These are phyloP conservation scores for Rotaria macrura DNA, from an alignment of 2,888 invertebrate genomes.

Conservation along the genomic window DNA sequence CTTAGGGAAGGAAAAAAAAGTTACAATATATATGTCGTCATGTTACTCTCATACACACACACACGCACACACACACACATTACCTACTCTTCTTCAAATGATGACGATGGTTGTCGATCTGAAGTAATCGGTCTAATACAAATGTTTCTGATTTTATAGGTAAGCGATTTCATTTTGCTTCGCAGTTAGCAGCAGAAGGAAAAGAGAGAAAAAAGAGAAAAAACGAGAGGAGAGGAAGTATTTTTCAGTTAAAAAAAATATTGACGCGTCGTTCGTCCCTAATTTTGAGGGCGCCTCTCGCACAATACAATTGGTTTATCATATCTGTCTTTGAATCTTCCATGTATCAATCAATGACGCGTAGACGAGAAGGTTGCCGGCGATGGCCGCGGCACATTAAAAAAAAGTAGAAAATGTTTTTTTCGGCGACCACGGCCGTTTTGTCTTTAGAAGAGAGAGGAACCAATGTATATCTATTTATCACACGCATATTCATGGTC, in stretches of 20 bases:
- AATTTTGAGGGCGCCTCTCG: not conserved
- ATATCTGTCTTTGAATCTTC: not conserved
- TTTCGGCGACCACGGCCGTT: not conserved
- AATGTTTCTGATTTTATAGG: not conserved
- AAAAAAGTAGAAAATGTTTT: not conserved
- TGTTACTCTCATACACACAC: not conserved
- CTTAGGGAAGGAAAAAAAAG: not conserved
- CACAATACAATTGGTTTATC: slow-evolving; percentile 22
- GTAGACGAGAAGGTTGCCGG: not conserved
- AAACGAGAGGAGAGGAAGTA: not conserved
- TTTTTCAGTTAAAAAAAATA: not conserved
- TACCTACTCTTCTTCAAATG: slow-evolving; percentile 4
- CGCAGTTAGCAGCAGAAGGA: not conserved
- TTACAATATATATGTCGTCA: not conserved
- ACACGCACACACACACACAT: not conserved
- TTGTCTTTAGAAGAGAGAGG: not conserved
- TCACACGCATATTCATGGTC: not conserved
- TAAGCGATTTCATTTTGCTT: not conserved
- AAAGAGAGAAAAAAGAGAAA: slow-evolving; percentile 2
- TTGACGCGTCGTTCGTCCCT: not conserved
- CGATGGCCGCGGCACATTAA: not conserved
- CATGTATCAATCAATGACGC: not conserved
- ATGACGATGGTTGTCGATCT: not conserved
- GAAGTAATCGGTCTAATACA: slow-evolving; percentile 8
- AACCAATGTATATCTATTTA: not conserved